phyloP scores from a whole-genome alignment of 2,113 vertebrate genomes.

The Phainopepla nitens region DNA sequence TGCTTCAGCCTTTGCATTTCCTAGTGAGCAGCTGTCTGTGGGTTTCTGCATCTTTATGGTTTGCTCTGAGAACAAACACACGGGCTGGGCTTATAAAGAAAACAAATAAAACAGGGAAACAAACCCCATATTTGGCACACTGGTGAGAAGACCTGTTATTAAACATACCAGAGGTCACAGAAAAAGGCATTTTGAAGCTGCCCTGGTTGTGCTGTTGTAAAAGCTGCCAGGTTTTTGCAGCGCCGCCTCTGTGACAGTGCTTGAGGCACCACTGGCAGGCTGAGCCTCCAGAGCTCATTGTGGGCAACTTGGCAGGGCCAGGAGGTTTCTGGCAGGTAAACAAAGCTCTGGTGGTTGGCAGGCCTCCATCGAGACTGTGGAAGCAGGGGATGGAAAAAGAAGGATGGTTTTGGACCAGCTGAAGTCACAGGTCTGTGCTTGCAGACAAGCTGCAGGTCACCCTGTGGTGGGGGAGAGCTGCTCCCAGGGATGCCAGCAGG shows the following conservation, averaged over 20 bases:
- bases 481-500: neutral
- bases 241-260: accelerated
- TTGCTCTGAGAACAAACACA: neutral
- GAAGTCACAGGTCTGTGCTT: neutral
- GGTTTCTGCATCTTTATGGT: neutral
- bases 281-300: neutral
- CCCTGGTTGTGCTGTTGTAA: neutral
- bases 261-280: neutral
- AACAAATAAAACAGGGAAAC: neutral
- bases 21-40: accelerated
- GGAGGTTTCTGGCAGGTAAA: neutral
- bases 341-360: neutral
- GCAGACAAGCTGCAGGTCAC: accelerated
- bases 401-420: neutral
- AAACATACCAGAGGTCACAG: neutral
- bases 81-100: accelerated
- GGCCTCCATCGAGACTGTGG: neutral
- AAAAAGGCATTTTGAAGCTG: neutral
- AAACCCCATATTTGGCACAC: accelerated
- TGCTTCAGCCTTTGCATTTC: neutral
- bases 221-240: neutral
- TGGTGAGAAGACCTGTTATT: neutral
- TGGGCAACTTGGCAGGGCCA: neutral
- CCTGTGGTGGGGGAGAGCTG: accelerated
- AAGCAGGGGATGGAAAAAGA: neutral